Percentiles rank a stretch among this genome's conserved stretches.
These are phyloP conservation scores for Rhogogaster chlorosoma DNA, from an alignment of 2,888 invertebrate species.

Conservation along the genomic window DNA sequence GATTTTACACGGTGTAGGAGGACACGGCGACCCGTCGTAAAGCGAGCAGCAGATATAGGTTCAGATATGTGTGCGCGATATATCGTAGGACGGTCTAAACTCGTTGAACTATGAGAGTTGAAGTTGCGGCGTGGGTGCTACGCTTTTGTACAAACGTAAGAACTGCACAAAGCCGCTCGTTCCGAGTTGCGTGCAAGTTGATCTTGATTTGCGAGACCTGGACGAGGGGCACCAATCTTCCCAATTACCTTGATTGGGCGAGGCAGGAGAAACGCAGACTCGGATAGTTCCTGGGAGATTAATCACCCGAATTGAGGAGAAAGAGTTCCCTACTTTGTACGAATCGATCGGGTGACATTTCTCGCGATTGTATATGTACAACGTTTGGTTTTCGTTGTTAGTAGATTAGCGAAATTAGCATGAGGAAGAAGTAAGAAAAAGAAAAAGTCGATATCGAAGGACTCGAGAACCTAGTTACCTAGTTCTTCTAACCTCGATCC, in stretches of 20 bases:
- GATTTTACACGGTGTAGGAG: not conserved
- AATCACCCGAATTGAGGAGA: conserved; percentile 18
- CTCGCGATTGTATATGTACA: not conserved
- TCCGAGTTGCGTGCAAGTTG: conserved; percentile 33
- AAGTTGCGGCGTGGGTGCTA: not conserved
- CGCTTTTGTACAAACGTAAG: not conserved
- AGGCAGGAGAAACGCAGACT: conserved; percentile 8
- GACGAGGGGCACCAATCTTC: conserved; percentile 23
- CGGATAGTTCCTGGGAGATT: conserved; percentile 26
- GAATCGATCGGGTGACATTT: not conserved
- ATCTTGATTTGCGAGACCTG: conserved; percentile 28
- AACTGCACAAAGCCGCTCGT: not conserved
- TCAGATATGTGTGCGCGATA: not conserved
- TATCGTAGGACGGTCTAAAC: not conserved
- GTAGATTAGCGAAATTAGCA: not conserved
- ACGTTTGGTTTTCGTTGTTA: not conserved
- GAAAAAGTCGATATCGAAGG: not conserved
- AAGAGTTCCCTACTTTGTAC: not conserved
- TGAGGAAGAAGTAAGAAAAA: not conserved
- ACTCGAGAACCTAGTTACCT: not conserved
- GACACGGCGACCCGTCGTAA: not conserved
- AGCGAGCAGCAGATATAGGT: not conserved
- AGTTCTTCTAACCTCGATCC: not conserved
- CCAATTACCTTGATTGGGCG: conserved; percentile 47
- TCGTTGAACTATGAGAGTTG: not conserved